phyloP scores from a whole-genome alignment of 1,140 invertebrate genomes.

The Cyphomyrmex costatus region DNA sequence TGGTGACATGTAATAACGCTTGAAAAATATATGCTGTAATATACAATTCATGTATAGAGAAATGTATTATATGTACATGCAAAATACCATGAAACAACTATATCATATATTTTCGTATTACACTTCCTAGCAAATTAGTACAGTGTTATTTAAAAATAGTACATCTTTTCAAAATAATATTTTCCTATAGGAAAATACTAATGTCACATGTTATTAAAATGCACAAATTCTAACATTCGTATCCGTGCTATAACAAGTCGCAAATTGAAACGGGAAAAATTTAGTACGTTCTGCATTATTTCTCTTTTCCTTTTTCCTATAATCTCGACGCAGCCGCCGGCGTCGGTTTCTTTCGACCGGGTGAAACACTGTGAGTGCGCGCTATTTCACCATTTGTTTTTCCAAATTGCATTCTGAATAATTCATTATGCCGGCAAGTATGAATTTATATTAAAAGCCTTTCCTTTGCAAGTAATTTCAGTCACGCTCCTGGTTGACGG shows the following conservation, averaged over 20 bases:
- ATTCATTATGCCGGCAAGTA: conserved; percentile 73
- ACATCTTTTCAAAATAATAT: too few relatives aligned
- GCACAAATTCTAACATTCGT: conserved; percentile 32
- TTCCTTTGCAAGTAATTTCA: conserved; percentile 69
- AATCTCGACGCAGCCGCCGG: conserved; percentile 53
- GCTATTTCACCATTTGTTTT: conserved; percentile 74
- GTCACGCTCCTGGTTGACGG: conserved; percentile 51
- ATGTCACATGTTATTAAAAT: conserved; percentile 10
- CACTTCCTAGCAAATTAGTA: background rate
- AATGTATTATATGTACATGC: background rate
- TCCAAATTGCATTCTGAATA: conserved; percentile 78
- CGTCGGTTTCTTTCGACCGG: conserved; percentile 40
- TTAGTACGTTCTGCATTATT: conserved; percentile 55
- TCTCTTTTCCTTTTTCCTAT: conserved; percentile 48
- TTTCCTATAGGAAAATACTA: background rate
- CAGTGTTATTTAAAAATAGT: too few relatives aligned
- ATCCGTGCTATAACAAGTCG: conserved; percentile 46
- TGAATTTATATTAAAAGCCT: conserved; percentile 80
- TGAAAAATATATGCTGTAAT: background rate
- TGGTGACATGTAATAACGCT: background rate
- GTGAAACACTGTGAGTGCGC: background rate
- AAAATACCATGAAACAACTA: background rate
- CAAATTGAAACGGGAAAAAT: conserved; percentile 59
- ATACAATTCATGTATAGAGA: background rate
- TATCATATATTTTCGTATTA: background rate